Percentiles rank a stretch among this genome's conserved stretches.
Evolutionary conservation across 1,140 invertebrate species (phyloP).

Genomic region (Drosophila athabasca): DNA sequence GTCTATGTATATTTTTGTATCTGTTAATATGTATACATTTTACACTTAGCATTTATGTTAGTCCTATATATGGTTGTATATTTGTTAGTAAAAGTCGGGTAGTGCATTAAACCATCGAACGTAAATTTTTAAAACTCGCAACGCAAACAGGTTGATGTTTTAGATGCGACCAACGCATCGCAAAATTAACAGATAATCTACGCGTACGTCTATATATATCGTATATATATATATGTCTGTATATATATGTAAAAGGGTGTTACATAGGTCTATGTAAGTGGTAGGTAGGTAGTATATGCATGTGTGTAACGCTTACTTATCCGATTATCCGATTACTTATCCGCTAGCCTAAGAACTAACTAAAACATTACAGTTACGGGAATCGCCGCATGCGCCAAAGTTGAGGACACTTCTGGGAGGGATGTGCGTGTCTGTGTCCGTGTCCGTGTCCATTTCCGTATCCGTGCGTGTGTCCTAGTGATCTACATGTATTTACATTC

Average conservation of each 20-base stretch:
- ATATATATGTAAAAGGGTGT: constrained; percentile 35
- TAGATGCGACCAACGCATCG: constrained; percentile 82
- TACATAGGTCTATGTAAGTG: constrained; percentile 7
- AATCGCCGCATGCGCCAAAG: constrained; percentile 51
- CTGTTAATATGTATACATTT: constrained; percentile 67
- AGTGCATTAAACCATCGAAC: constrained; percentile 54
- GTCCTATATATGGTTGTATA: constrained; percentile 44
- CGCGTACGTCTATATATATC: constrained; percentile 45
- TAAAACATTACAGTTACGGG: constrained; percentile 74
- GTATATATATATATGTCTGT: constrained; percentile 19
- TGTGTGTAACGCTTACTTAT: constrained; percentile 63
- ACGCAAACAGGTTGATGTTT: constrained; percentile 78
- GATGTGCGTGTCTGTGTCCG: constrained; percentile 28
- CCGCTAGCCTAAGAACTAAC: constrained; percentile 64
- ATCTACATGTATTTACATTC: constrained; percentile 39
- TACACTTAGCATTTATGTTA: constrained; percentile 54
- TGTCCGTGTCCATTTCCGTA: constrained; percentile 13
- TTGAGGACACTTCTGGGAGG: constrained; percentile 25
- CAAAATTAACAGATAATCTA: constrained; percentile 72
- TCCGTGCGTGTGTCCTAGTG: constrained; percentile 14
- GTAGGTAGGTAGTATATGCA: constrained; percentile 13
- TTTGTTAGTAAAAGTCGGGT: constrained; percentile 50
- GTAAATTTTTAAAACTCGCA: constrained; percentile 66
- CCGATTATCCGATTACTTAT: constrained; percentile 57
- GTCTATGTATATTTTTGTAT: constrained; percentile 30